phyloP scores from a whole-genome alignment of 2,113 vertebrate genomes.

The Phaetusa simplex region DNA sequence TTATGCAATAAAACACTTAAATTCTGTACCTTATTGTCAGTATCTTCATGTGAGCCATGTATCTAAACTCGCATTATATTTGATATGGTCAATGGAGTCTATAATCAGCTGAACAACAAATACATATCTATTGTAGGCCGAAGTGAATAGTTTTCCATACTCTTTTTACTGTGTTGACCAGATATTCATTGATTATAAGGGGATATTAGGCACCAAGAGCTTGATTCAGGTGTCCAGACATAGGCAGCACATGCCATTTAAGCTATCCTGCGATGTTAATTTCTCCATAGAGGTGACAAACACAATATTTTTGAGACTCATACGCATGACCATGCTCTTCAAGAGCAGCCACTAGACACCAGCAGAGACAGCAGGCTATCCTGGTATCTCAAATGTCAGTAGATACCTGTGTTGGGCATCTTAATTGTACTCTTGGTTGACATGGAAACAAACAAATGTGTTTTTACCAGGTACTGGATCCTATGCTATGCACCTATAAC shows the following conservation, averaged over 20 bases:
- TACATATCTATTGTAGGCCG: fast-evolving
- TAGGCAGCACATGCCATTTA: not conserved
- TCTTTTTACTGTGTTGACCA: not conserved
- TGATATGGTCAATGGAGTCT: not conserved
- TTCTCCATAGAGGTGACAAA: not conserved
- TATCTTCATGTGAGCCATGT: not conserved
- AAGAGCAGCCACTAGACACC: not conserved
- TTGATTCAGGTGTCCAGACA: not conserved
- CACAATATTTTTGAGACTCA: not conserved
- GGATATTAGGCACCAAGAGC: not conserved
- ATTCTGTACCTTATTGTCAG: not conserved
- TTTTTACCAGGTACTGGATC: not conserved
- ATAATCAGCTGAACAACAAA: not conserved
- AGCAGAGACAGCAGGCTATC: not conserved
- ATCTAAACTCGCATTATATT: not conserved
- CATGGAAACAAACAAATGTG: not conserved
- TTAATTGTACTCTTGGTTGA: not conserved
- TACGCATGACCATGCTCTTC: not conserved
- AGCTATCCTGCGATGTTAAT: not conserved
- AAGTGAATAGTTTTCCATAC: not conserved
- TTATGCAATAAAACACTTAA: not conserved
- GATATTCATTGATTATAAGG: not conserved
- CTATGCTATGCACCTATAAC: not conserved
- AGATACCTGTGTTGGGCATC: fast-evolving
- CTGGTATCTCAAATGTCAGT: not conserved